Percentiles rank a stretch among this genome's conserved stretches.
Evolutionary conservation across 2,797 vertebrate genomes (phyloP).

Genomic region (Alcedo quadribrachys): DNA sequence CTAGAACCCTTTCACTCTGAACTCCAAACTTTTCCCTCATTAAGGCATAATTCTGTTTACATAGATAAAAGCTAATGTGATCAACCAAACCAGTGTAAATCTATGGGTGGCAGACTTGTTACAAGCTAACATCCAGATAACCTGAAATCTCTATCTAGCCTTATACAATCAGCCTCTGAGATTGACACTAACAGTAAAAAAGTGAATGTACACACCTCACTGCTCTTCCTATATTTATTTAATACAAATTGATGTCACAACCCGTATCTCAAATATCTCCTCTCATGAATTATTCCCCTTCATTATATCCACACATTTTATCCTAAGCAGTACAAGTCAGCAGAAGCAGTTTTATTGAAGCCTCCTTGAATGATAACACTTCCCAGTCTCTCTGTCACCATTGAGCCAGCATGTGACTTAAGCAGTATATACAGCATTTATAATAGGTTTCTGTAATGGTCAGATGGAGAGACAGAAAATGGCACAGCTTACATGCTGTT

Average conservation of each 20-base stretch:
- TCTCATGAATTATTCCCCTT: constrained; percentile 51
- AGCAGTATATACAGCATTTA: neutral
- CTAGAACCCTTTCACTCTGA: neutral
- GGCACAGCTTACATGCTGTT: neutral
- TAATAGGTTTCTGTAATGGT: neutral
- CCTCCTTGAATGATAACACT: neutral
- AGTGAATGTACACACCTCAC: neutral
- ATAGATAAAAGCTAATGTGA: neutral
- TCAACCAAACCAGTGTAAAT: neutral
- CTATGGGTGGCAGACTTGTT: neutral
- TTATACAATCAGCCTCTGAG: neutral
- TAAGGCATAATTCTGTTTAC: neutral
- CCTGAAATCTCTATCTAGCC: neutral
- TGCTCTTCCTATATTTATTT: constrained; percentile 10
- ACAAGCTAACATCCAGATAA: neutral
- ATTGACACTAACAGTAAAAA: neutral
- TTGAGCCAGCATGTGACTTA: neutral
- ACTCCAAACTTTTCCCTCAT: neutral
- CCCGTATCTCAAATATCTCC: neutral
- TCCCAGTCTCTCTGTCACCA: neutral
- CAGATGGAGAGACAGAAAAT: neutral
- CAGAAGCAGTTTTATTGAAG: neutral
- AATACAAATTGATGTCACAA: constrained; percentile 56
- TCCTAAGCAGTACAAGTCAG: neutral
- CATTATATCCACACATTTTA: constrained; percentile 25